Conservation (phyloP, 2,797 vertebrate species). For the Aselliscus stoliczkanus region DNA sequence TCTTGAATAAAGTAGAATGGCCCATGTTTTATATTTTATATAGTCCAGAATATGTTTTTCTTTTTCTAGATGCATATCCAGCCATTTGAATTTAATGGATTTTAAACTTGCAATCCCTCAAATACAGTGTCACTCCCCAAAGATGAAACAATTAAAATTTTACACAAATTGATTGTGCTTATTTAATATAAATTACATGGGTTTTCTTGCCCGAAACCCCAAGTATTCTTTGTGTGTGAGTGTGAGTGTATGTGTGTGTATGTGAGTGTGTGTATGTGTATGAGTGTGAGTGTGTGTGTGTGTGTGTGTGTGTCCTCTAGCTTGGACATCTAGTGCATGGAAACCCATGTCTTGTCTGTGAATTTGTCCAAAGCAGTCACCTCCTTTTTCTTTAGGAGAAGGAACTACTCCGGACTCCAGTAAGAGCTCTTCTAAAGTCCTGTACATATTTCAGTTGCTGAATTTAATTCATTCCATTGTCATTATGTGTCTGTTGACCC, state of each 20-base stretch:
- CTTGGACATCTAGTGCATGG: neutral
- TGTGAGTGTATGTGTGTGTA: too few relatives aligned
- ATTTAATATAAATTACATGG: neutral
- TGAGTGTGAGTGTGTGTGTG: neutral
- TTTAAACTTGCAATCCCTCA: neutral
- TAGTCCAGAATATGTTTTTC: neutral
- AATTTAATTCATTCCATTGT: neutral
- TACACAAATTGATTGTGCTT: neutral
- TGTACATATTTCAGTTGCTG: neutral
- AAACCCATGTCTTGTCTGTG: neutral
- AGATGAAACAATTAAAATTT: neutral
- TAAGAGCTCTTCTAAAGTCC: neutral
- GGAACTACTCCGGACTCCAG: neutral
- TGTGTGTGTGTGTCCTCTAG: neutral
- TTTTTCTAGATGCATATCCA: neutral
- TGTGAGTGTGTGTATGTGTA: neutral
- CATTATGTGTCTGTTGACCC: neutral
- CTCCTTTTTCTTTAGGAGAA: neutral
- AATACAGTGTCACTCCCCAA: neutral
- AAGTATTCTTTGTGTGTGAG: neutral
- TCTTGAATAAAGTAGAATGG: neutral
- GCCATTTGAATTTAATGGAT: neutral
- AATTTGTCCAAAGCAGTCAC: neutral
- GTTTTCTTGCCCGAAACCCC: neutral
- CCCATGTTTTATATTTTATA: neutral